A percentile compares a stretch with the other conserved stretches of the same genome.
phyloP scores from a whole-genome alignment of 2,888 invertebrate species.

The Oligia strigilis region DNA sequence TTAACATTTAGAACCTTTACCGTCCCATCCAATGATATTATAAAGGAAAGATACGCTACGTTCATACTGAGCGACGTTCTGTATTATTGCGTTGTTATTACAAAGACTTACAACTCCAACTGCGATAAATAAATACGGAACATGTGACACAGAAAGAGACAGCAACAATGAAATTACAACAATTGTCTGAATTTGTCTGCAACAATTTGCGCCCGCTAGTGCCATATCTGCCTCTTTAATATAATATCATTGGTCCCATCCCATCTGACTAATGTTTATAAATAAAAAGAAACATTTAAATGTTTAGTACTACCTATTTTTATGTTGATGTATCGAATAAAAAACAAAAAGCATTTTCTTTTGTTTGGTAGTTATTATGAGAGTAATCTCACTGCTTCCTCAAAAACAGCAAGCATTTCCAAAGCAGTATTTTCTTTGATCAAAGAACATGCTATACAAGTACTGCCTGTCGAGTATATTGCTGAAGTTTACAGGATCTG shows the following conservation, averaged over 20 bases:
- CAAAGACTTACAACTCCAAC: too few species aligned
- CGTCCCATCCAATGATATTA: neutral
- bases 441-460: neutral
- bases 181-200: too few species aligned
- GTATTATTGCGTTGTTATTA: too few species aligned
- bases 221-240: too few species aligned
- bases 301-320: neutral
- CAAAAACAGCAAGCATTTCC: neutral
- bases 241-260: neutral
- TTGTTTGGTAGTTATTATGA: neutral
- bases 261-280: neutral
- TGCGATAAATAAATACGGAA: too few species aligned
- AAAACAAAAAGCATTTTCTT: conserved; percentile 15
- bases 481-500: neutral
- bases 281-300: conserved; percentile 11
- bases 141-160: too few species aligned
- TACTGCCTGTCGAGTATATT: neutral
- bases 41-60: too few species aligned
- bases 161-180: too few species aligned
- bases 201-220: too few species aligned
- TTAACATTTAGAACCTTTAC: neutral
- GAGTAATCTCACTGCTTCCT: neutral
- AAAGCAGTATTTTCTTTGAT: conserved; percentile 2
- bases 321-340: conserved; percentile 1
- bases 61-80: too few species aligned